Percentiles rank a stretch among this genome's conserved stretches.
Conservation (phyloP, 2,888 invertebrate genomes). For the Masnerella sp. region DNA sequence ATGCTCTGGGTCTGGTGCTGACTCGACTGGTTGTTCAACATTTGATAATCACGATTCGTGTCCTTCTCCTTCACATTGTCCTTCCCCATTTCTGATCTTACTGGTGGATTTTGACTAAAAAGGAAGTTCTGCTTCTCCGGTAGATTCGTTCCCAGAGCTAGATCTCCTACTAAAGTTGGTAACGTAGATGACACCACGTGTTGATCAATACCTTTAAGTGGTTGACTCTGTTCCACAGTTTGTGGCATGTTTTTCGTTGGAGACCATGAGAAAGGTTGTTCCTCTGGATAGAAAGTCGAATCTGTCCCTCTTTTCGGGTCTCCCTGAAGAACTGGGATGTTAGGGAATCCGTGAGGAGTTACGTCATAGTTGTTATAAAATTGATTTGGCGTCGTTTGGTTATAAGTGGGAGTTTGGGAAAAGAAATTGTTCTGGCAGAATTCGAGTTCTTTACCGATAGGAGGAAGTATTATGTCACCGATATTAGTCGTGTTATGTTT, state of each 20-base stretch:
- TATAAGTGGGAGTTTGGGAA: conserved; percentile 72
- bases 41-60: conserved; percentile 70
- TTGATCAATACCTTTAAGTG: conserved; percentile 71
- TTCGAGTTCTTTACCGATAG: conserved; percentile 77
- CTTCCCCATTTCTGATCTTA: conserved; percentile 64
- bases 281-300: conserved; percentile 72
- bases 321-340: conserved; percentile 71
- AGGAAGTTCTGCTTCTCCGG: conserved; percentile 74
- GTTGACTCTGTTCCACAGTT: conserved; percentile 72
- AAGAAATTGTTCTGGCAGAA: conserved; percentile 76
- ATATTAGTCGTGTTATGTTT: conserved; percentile 74
- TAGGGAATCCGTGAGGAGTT: conserved; percentile 71
- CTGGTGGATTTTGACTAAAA: conserved; percentile 68
- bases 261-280: conserved; percentile 81
- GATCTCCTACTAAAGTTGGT: conserved; percentile 82
- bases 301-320: conserved; percentile 69
- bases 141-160: conserved; percentile 78
- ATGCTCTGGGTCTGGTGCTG: conserved; percentile 74
- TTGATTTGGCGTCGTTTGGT: conserved; percentile 73
- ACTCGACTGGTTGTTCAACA: conserved; percentile 74
- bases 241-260: conserved; percentile 79
- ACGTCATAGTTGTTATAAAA: conserved; percentile 76
- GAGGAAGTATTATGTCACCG: conserved; percentile 78
- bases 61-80: conserved; percentile 72
- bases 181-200: conserved; percentile 79